Conservation (phyloP, 2,888 invertebrate genomes). For the Zonitis immaculata region DNA sequence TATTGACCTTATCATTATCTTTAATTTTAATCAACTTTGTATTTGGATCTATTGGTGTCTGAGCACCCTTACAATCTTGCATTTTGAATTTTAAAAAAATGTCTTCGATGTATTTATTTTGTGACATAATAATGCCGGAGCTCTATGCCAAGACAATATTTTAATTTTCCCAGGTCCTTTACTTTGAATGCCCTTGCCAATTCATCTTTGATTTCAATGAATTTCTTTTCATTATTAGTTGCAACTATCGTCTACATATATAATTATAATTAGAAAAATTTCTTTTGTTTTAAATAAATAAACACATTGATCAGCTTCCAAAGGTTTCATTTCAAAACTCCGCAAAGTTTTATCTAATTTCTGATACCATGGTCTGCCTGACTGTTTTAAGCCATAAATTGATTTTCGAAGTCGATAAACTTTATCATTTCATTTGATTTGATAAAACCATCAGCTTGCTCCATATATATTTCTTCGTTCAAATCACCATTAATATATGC, state of each 20-base stretch:
- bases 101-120: conserved; percentile 8
- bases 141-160: conserved; percentile 8
- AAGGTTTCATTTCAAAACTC: conserved; percentile 3
- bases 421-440: conserved; percentile 21
- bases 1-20: not conserved
- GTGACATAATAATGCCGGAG: not conserved
- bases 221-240: not conserved
- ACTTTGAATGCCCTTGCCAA: not conserved
- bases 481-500: conserved; percentile 24
- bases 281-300: not conserved
- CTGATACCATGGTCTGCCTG: conserved; percentile 22
- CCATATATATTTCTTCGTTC: conserved; percentile 22
- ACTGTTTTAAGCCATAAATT: conserved; percentile 24
- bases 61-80: conserved; percentile 5
- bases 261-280: conserved; percentile 3
- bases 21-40: not conserved
- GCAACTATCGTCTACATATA: conserved; percentile 14
- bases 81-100: conserved; percentile 4
- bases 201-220: not conserved
- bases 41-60: conserved; percentile 4
- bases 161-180: conserved; percentile 1
- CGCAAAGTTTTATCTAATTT: not conserved
- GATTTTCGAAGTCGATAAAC: conserved; percentile 23
- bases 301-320: conserved; percentile 7
- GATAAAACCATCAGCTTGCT: conserved; percentile 27